phyloP scores from a whole-genome alignment of 2,113 vertebrate genomes.

The Ia io region DNA sequence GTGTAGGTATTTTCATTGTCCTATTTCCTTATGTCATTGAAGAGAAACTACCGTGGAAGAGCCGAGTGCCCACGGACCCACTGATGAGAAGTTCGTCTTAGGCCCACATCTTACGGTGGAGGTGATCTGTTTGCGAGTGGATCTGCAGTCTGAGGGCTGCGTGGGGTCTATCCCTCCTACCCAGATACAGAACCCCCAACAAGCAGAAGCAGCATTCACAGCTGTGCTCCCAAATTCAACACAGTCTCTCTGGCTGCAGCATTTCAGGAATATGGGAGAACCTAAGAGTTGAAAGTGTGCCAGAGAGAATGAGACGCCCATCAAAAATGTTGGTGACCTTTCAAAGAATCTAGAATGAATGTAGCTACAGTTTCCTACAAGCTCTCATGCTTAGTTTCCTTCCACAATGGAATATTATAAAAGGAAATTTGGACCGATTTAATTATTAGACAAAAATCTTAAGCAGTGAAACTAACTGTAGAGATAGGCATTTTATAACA shows the following conservation, averaged over 20 bases:
- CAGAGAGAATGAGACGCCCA: not conserved
- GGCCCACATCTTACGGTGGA: not conserved
- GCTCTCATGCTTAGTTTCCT: not conserved
- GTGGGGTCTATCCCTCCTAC: not conserved
- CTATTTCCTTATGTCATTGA: not conserved
- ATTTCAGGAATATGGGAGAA: conserved; percentile 50
- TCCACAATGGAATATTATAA: not conserved
- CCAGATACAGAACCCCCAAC: not conserved
- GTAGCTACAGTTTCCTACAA: conserved; percentile 39
- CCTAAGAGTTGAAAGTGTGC: conserved; percentile 46
- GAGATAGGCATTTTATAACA: not conserved
- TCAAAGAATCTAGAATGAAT: conserved; percentile 18
- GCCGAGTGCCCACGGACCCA: accelerated
- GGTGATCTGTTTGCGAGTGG: not conserved
- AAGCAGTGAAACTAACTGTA: not conserved
- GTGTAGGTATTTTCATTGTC: not conserved
- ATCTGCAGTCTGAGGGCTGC: not conserved
- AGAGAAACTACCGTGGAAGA: not conserved
- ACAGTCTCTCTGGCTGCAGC: not conserved
- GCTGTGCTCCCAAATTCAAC: not conserved
- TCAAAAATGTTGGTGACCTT: conserved; percentile 59
- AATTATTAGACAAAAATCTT: not conserved
- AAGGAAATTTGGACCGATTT: not conserved
- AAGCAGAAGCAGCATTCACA: not conserved
- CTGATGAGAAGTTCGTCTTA: not conserved